These are phyloP conservation scores for Mamestra brassicae DNA, from an alignment of 2,888 invertebrate genomes.

Conservation along the genomic window DNA sequence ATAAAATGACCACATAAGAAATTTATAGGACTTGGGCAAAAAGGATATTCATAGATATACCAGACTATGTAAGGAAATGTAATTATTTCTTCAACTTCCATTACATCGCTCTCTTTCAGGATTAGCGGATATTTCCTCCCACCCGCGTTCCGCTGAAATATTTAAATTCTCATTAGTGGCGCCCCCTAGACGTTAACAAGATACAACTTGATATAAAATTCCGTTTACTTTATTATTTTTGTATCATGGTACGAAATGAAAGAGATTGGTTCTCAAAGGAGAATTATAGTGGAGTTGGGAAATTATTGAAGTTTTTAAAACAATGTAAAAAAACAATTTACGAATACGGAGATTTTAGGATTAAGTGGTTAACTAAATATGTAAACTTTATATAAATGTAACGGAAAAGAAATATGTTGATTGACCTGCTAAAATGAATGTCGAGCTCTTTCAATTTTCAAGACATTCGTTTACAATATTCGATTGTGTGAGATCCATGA, in stretches of 20 bases:
- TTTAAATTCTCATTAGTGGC: conserved; percentile 78
- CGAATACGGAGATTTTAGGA: not conserved
- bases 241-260: conserved; percentile 34
- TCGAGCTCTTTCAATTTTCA: too few species aligned
- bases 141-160: conserved; percentile 68
- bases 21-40: not conserved
- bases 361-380: not conserved
- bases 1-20: too few species aligned
- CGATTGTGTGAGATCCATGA: too few species aligned
- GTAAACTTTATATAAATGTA: too few species aligned
- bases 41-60: conserved; percentile 4
- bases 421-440: too few species aligned
- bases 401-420: too few species aligned
- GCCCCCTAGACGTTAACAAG: conserved; percentile 67
- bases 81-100: conserved; percentile 56
- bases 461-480: too few species aligned
- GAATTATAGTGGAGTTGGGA: not conserved
- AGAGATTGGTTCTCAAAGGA: conserved; percentile 34
- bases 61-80: conserved; percentile 42
- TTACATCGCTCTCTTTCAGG: conserved; percentile 51
- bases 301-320: not conserved
- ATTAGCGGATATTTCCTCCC: conserved; percentile 68
- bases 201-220: conserved; percentile 71
- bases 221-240: conserved; percentile 70
- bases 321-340: not conserved